These are phyloP conservation scores for Melanophora roralis DNA, from an alignment of 2,888 invertebrate species.

Conservation along the genomic window DNA sequence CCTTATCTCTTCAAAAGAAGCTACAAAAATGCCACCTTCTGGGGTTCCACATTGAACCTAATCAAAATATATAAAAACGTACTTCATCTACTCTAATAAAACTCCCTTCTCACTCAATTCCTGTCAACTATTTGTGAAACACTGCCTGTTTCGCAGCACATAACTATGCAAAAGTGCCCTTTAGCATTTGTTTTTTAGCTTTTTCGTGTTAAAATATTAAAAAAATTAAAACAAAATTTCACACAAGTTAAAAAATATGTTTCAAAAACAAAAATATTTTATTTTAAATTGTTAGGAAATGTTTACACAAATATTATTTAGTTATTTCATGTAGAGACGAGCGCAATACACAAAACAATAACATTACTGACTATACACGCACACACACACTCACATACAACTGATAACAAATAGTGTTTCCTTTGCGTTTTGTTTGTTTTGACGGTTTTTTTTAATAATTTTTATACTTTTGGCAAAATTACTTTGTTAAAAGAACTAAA, in stretches of 20 bases:
- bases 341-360: background rate
- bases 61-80: too few relatives aligned
- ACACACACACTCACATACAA: too few relatives aligned
- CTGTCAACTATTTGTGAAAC: too few relatives aligned
- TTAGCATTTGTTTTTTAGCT: constrained; percentile 52
- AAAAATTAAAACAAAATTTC: constrained; percentile 3
- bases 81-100: too few relatives aligned
- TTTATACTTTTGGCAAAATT: background rate
- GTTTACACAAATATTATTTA: constrained; percentile 45
- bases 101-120: too few relatives aligned
- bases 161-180: constrained; percentile 45
- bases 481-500: constrained; percentile 2
- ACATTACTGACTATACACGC: background rate
- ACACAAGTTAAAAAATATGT: background rate
- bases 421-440: constrained; percentile 1
- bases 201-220: constrained; percentile 53
- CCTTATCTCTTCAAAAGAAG: too few relatives aligned
- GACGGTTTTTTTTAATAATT: constrained; percentile 1
- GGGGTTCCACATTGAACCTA: too few relatives aligned
- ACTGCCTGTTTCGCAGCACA: background rate
- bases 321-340: constrained; percentile 18
- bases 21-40: too few relatives aligned
- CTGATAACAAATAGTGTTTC: constrained; percentile 31
- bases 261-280: constrained; percentile 10
- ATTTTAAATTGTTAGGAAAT: constrained; percentile 49